Conservation (phyloP, 1,140 invertebrate genomes). For the Drosophila quadrilineata region DNA sequence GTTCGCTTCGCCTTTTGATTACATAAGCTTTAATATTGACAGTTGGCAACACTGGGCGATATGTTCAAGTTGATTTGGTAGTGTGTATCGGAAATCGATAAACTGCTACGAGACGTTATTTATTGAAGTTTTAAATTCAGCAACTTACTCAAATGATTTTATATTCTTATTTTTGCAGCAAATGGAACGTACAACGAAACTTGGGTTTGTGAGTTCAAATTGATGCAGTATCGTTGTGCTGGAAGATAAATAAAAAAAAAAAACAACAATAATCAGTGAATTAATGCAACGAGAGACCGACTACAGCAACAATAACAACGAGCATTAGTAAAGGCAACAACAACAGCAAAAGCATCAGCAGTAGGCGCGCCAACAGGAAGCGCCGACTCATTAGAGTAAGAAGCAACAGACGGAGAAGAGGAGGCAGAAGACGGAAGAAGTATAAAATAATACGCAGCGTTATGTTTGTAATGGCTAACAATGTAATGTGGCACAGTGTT, state of each 20-base stretch:
- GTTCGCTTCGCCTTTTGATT: slow-evolving; percentile 33
- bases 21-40: slow-evolving; percentile 45
- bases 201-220: slow-evolving; percentile 27
- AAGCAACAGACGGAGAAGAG: slow-evolving; percentile 7
- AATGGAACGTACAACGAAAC: slow-evolving; percentile 56
- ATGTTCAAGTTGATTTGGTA: not conserved
- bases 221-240: slow-evolving; percentile 40
- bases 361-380: slow-evolving; percentile 13
- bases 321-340: not conserved
- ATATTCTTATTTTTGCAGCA: slow-evolving; percentile 29
- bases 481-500: slow-evolving; percentile 80
- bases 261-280: slow-evolving; percentile 17
- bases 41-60: slow-evolving; percentile 49
- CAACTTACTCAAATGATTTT: slow-evolving; percentile 25
- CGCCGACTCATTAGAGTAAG: slow-evolving; percentile 16
- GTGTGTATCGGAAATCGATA: slow-evolving; percentile 1
- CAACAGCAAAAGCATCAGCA: slow-evolving; percentile 6
- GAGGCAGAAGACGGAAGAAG: not conserved
- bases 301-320: slow-evolving; percentile 17
- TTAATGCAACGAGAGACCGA: slow-evolving; percentile 26
- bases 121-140: not conserved
- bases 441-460: slow-evolving; percentile 54
- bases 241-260: slow-evolving; percentile 33
- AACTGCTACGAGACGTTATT: too few relatives aligned
- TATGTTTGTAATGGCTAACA: slow-evolving; percentile 81